Base-by-base conservation (phyloP, 2,113 vertebrate genomes). In the Apeltes quadracus region DNA sequence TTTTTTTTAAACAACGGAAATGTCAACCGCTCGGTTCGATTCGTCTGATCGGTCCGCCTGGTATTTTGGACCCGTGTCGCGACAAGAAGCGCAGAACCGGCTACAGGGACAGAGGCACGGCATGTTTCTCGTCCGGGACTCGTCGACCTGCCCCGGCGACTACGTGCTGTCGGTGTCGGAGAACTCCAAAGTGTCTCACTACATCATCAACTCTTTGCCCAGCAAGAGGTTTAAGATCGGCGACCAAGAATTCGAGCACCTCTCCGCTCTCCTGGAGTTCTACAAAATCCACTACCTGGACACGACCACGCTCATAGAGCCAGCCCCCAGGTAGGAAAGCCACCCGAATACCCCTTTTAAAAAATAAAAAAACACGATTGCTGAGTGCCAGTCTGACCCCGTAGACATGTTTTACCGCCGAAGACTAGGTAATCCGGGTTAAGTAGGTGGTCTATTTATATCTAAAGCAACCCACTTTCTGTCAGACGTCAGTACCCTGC, bases 211-310 rank as follows among this genome's bases (percentile, higher is more conserved):
- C 91, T 98, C 96, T 8, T 84, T 99, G 87, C 95, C 97, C 73
- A 96, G 93, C 91, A 96, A 97, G 88, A 96, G 95, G 92, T 99
- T 97, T 76, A 98, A 98, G 91, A 99, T 98, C 72, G 98, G 98
- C 6, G 97, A 99, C 84, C 98, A 99, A 82, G 97, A 99, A 88
- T 99, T 99, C 67, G 97, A 99, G 3, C 93, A 96, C 78, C 93
- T 99, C 69, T 92, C 97, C 0, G 96, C 96, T 3, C 94, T 99
- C 75, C 93, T 99, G 87, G 98, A 99, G 87, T 99, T 99, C 92
- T 99, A 99, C 93, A 98, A 98, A 92, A 98, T 97, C 91, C 98
- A 99, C 90, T 99, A 99, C 93, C 92, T 99, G 95, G 98, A 99
- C 79, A 99, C 98, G 62, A 99, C 98, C 84, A 99, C 97, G 29